These are phyloP conservation scores for Neotoxoptera formosana DNA, from an alignment of 1,140 invertebrate species.

Conservation along the genomic window DNA sequence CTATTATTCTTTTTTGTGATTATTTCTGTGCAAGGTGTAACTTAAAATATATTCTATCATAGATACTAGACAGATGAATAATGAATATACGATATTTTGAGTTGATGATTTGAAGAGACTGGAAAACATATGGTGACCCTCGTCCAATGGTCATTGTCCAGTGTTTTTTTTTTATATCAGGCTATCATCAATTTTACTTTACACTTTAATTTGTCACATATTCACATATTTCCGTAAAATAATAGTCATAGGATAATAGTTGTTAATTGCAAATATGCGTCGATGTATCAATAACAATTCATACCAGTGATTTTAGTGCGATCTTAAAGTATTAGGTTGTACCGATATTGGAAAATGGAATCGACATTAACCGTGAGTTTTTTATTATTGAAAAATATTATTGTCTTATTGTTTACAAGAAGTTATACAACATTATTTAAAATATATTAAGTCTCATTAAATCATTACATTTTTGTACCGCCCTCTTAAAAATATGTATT, in stretches of 20 bases:
- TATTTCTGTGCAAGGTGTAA: background rate
- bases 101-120: slow-evolving; percentile 13
- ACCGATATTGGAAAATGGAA: slow-evolving; percentile 36
- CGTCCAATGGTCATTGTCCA: slow-evolving; percentile 55
- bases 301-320: background rate
- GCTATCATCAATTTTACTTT: slow-evolving; percentile 39
- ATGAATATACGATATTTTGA: slow-evolving; percentile 29
- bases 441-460: background rate
- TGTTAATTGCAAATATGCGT: slow-evolving; percentile 50
- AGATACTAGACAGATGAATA: background rate
- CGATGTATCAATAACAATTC: slow-evolving; percentile 19
- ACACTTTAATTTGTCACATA: slow-evolving; percentile 51
- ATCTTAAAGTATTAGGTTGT: slow-evolving; percentile 13
- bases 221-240: slow-evolving; percentile 29
- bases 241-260: slow-evolving; percentile 40
- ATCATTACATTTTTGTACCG: background rate
- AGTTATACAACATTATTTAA: background rate
- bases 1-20: background rate
- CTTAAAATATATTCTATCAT: background rate
- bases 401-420: background rate
- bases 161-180: slow-evolving; percentile 57
- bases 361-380: slow-evolving; percentile 37
- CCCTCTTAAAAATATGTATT: background rate
- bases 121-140: slow-evolving; percentile 51
- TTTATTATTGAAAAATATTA: background rate